Evolutionary conservation across 1,140 invertebrate species (phyloP), one percentile per base, ranked within the genome.

Genomic region (Pogonognathellus flavescens): DNA sequence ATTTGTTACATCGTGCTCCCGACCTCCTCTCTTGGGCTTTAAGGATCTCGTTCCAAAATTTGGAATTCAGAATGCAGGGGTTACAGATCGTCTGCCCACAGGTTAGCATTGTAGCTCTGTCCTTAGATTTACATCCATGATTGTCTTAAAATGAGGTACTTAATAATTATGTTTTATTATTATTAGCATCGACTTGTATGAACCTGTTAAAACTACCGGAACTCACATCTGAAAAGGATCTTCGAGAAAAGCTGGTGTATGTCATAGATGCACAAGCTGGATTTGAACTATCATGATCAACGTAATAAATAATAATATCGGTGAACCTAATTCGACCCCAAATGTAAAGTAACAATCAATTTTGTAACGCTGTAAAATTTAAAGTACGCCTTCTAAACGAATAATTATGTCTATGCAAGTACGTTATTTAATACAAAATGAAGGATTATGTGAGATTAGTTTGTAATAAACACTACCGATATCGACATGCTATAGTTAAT

Each of bases 1-100:
- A 91, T 99, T 99, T 93, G 97, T 99, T 7, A 99, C 98, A 0
- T 98, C 97, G 90, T 99, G 97, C 89, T 99, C 97, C 0, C 91
- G 97, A 88, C 97, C 97, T n/a, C 98, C 98, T 6, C 92, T 99
- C n/a, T 91, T 99, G 22, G 98, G 98, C 16, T 99, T 99, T 90
- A 99, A 98, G 93, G 97, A 88, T 82, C 83, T 88, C 8, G 62
- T 84, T 5, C 88, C 88, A 0, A 87, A 87, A 13, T 88, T 88
- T 83, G 92, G 89, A 83, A 88, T 87, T 31, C 86, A 87, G 62
- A 86, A 52, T n/a, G 80, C 83, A 11, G 87, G 86, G 0, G 49
- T 66, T 18, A 84, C 81, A 1, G 87, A 89, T 55, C 85, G 88
- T 5, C 20, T 88, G 7, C 88, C 88, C 1, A 86, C 88, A 22